Evolutionary conservation across 92 coral and sea anemone genomes (phyloP), one percentile per base, ranked within the genome.

Genomic region (Umimayanthus chanpuru): DNA sequence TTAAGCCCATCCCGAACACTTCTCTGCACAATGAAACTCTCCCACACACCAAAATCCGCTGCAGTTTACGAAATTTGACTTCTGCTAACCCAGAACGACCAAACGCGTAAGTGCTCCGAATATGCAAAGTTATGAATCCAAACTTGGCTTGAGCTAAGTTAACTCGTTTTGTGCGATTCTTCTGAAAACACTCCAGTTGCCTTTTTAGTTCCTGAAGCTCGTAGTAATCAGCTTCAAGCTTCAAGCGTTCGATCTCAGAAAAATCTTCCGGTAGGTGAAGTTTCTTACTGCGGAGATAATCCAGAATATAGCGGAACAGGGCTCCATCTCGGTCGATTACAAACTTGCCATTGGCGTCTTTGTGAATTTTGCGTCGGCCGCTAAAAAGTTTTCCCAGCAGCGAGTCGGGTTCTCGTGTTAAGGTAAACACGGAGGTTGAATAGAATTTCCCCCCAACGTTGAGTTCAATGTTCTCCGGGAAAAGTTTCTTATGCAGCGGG

Each of bases 391-490:
- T 92, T 10, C 95, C 98, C 28, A 97, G 92, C 64, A 92, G 92
- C 79, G 96, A 94, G 68, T 95, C 92, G 68, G 96, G 94, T 3
- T 94, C 90, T 78, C 96, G 92, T 12, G 99, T 95, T 72, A 97
- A 86, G 5, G 99, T 97, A 21, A 93, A 90, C 6, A 95, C 95
- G 9, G 99, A 91, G 0, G 99, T 95, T 0, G 96, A 94, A 87
- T 91, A 97, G 76, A 90, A 93, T 82, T 95, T 97, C 15, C 99
- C 99, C 25, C 99, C 99, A 36, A 97, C 98, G 88, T 97, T 97
- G n/a, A 97, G 85, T 50, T 97, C 99, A 44, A 95, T 94, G 73
- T 97, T 94, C 75, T 97, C 98, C 0, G 99, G 99, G 73, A 95
- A 97, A 25, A 96, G 83, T 68, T 93, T 96, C 73, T 90, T 92